Evolutionary conservation across 2,888 invertebrate genomes (phyloP).

Genomic region (Polymixis flavicincta): DNA sequence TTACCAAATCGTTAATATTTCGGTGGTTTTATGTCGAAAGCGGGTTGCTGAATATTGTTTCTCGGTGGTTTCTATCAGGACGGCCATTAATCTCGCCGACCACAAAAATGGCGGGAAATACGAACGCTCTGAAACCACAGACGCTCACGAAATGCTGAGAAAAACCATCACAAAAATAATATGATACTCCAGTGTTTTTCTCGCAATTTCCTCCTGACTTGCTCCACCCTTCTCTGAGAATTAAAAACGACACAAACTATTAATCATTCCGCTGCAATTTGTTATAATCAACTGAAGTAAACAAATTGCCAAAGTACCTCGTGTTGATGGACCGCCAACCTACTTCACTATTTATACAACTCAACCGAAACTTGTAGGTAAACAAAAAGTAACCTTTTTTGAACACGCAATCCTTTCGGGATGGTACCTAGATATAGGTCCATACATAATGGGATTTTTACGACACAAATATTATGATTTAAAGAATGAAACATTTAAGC

Average conservation of each 20-base stretch:
- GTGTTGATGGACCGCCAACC: constrained; percentile 31
- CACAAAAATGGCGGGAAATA: constrained; percentile 54
- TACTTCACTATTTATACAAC: constrained; percentile 42
- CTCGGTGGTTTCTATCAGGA: constrained; percentile 27
- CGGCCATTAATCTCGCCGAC: constrained; percentile 58
- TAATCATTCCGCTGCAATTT: constrained; percentile 59
- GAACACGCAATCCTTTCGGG: constrained; percentile 4
- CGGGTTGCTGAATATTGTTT: constrained; percentile 47
- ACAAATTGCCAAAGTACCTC: constrained; percentile 44
- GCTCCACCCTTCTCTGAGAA: constrained; percentile 43
- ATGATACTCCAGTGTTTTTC: constrained; percentile 42
- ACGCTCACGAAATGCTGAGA: constrained; percentile 38
- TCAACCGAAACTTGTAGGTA: constrained; percentile 9
- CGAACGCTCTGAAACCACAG: constrained; percentile 44
- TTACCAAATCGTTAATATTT: constrained; percentile 34
- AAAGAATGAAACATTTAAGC: neutral
- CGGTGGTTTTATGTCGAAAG: constrained; percentile 32
- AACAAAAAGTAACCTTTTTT: constrained; percentile 21
- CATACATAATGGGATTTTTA: neutral
- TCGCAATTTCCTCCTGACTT: constrained; percentile 39
- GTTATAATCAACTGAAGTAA: constrained; percentile 53
- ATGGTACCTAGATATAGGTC: neutral
- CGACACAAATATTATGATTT: neutral
- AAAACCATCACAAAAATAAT: constrained; percentile 49
- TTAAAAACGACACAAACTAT: constrained; percentile 58